Evolutionary conservation across 2,797 vertebrate genomes (phyloP).

Genomic region (Scleropages formosus): DNA sequence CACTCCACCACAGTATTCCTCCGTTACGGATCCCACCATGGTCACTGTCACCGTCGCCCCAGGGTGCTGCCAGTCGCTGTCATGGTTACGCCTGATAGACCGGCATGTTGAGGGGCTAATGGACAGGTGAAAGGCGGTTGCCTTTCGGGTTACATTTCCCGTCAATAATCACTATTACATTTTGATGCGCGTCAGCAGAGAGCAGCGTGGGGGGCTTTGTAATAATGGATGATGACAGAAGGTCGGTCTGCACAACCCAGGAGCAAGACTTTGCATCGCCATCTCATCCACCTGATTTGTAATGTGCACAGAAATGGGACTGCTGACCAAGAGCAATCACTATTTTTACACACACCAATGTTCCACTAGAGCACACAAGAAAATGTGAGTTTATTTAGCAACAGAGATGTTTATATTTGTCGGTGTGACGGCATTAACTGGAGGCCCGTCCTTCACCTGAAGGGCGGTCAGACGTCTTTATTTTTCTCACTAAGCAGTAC

Average conservation of each 20-base stretch:
- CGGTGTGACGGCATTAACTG: background rate
- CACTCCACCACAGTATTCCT: background rate
- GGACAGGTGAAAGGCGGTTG: background rate
- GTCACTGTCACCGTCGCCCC: slow-evolving; percentile 19
- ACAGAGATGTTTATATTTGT: slow-evolving; percentile 8
- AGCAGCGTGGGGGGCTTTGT: background rate
- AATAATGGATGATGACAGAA: background rate
- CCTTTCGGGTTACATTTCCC: background rate
- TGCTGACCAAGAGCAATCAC: background rate
- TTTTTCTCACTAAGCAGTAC: background rate
- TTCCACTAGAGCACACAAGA: no score
- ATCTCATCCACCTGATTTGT: no score
- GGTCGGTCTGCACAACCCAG: background rate
- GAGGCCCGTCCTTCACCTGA: background rate
- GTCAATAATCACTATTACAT: slow-evolving; percentile 29
- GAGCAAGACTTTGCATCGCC: no score
- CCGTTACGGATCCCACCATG: background rate
- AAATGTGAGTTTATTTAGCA: background rate
- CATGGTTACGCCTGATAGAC: slow-evolving; percentile 20
- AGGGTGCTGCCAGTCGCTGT: slow-evolving; percentile 21
- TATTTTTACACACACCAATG: no score
- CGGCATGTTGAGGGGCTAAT: background rate
- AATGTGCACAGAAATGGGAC: no score
- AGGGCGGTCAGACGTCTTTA: background rate
- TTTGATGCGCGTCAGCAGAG: slow-evolving; percentile 5